Evolutionary conservation across 1,140 invertebrate species (phyloP), one percentile per base, ranked within the genome.

Genomic region (Drosophila ohnishii): DNA sequence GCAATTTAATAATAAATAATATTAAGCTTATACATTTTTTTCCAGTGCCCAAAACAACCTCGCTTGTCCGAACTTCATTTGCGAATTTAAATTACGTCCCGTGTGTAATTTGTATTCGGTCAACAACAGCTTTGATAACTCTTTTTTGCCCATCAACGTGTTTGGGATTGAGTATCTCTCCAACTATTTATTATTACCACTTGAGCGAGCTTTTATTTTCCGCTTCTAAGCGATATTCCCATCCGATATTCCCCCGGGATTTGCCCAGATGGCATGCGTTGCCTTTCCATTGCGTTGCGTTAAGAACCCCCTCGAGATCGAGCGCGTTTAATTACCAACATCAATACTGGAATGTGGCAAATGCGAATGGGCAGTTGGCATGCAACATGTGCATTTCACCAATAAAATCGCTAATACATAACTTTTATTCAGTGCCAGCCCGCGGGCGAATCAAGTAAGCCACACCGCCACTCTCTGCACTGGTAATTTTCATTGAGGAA

Each of bases 401-500:
- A 87, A 87, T 87, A 82, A 86, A 79, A 69, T 75, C 82, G 82
- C 72, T 86, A 86, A 86, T 87, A 69, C 80, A 75, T 75, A 74
- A 74, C 70, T 74, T 74, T 74, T 75, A 53, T 55, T 42, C 60
- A 75, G 48, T 56, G 48, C 22, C 60, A 64, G 73, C 73, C 72
- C 73, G 53, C 55, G 40, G 73, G 62, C 72, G 39, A 65, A 59
- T 55, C 37, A 39, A 53, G 51, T 35, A n/a, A 14, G 10, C 22
- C 19, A 48, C 39, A 44, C 34, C 59, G n/a, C 22, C 22, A 25
- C 50, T 53, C 50, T 35, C 50, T 42, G 57, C 57, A 63, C 57
- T 56, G 61, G 45, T 81, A 80, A 78, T 77, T 61, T 70, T 44
- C 57, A 16, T 11, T 34, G 40, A 37, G 51, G 35, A 55, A 25